Evolutionary conservation across 2,888 invertebrate species (phyloP), one percentile per base, ranked within the genome.

Genomic region (Neuroscelio doddi): DNA sequence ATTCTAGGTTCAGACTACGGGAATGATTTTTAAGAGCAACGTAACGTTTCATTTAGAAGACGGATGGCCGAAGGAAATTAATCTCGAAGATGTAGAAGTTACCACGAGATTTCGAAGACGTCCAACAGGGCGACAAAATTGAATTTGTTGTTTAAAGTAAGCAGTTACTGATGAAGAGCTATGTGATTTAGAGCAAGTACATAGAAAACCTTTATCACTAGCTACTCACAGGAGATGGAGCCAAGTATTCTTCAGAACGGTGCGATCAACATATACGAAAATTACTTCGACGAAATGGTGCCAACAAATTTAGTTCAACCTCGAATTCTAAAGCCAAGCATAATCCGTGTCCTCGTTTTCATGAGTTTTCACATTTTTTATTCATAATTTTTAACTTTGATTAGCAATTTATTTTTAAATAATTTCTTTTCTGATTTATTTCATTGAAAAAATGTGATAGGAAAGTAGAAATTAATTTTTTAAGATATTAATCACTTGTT

Each of bases 211-310:
- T 56, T 57, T 51, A 63, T 63, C 56, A 42, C 47, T 26, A 26
- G 41, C 49, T 16, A 44, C 50, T 39, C 21, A 46, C 80, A 94
- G 93, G 88, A 89, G 55, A 92, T 94, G 92, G 96, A 97, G 81
- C 93, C 93, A 80, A 93, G 91, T 77, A 93, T 97, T 65, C 89
- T 92, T 61, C 96, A 97, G 86, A 97, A 97, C 85, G 96, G 95
- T 85, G 93, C 96, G 0, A 89, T 97, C 32, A 94, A 97, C 81
- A 95, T 97, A 80, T 96, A 97, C 82, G 92, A 96, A 81, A 91
- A 92, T 70, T 96, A 94, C 82, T 96, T 95, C 82, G 89, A 90
- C 32, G 91, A 93, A 59, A 86, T 92, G 58, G 91, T 93, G 47
- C 86, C 90, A 0, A 90, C 92, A 1, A 90, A 91, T 0, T 86